These are phyloP conservation scores for Oreochromis spilurus DNA, from an alignment of 2,113 vertebrate genomes.

Conservation along the genomic window DNA sequence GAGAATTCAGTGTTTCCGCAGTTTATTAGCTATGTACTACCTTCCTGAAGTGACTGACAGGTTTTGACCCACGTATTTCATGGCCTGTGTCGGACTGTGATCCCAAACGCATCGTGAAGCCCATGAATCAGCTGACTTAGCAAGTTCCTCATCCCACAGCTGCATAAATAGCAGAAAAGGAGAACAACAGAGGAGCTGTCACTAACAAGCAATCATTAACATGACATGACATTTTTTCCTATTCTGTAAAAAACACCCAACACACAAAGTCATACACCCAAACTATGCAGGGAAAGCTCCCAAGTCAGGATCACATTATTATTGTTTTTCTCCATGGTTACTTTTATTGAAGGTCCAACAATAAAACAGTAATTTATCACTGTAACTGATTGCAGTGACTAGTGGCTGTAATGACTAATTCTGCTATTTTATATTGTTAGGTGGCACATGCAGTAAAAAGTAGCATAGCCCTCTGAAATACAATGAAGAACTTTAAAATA, in stretches of 20 bases:
- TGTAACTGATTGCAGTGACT: neutral
- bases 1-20: neutral
- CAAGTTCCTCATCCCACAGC: slow-evolving; percentile 84
- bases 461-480: neutral
- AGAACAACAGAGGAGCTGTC: neutral
- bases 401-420: neutral
- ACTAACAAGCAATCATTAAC: neutral
- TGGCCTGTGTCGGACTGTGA: slow-evolving; percentile 80
- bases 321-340: neutral
- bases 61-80: slow-evolving; percentile 85
- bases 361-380: neutral
- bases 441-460: neutral
- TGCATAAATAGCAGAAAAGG: slow-evolving; percentile 14
- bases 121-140: slow-evolving; percentile 82
- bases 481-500: neutral
- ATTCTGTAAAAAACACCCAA: neutral
- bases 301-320: neutral
- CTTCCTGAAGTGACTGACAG: slow-evolving; percentile 83
- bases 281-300: neutral
- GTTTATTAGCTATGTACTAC: slow-evolving; percentile 45
- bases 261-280: neutral
- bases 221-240: neutral
- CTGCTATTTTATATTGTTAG: neutral
- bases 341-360: neutral
- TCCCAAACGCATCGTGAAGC: slow-evolving; percentile 83